Evolutionary conservation across 2,113 vertebrate genomes (phyloP), one percentile per base, ranked within the genome.

Genomic region (Ochotona princeps): DNA sequence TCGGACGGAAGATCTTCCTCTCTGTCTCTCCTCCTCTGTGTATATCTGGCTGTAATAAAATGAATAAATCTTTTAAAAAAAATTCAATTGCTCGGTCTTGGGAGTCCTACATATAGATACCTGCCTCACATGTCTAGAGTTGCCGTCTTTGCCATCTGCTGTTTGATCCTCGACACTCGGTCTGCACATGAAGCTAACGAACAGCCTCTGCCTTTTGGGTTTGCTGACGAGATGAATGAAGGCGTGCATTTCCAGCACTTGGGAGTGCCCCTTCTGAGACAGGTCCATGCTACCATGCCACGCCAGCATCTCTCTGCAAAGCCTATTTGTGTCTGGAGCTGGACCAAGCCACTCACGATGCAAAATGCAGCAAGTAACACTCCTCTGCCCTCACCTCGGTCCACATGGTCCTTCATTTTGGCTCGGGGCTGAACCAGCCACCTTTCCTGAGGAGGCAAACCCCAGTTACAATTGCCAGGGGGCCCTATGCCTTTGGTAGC

Each of bases 401-500:
- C 74, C 26, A 15, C 0, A 3, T 17, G 2, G 17, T 69, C 26
- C 38, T 66, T 35, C 23, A 3, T 44, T 47, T 18, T 2, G 7
- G 15, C 30, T 65, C 12, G 21, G 60, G 21, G 44, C 10, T 12
- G 6, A 28, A 3, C 1, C 49, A 8, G 26, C 49, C 38, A 8
- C n/a, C n/a, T 81, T 28, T 28, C 30, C 0, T 21, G 28, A 15
- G 8, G 5, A 38, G 32, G 49, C 1, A 8, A 17, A 10, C 9
- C 25, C 47, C 0, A 5, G 76, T 13, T 28, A 49, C 38, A 54
- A 15, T 2, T 30, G 44, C 25, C 9, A 28, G 17, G 25, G 44
- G 8, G 25, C 44, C 30, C n/a, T 0, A 23, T 6, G 0, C 2
- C 9, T 10, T 5, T 1, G 8, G 38, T 28, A 26, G 63, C 1